These are phyloP conservation scores for Semicossyphus pulcher DNA, from an alignment of 2,113 vertebrate genomes.

Conservation along the genomic window DNA sequence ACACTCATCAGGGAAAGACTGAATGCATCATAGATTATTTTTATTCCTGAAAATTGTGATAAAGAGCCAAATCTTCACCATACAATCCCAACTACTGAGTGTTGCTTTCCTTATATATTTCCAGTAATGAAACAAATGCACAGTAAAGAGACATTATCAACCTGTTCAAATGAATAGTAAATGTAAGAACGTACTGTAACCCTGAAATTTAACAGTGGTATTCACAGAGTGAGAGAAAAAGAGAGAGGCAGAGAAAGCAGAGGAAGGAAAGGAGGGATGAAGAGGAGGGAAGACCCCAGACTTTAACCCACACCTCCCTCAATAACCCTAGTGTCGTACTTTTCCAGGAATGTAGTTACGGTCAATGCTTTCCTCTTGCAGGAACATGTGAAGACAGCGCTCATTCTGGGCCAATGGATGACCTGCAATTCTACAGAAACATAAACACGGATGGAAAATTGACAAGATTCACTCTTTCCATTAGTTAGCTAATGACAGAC, in stretches of 20 bases:
- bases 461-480: neutral
- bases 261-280: slow-evolving; percentile 35
- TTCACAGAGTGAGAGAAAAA: slow-evolving; percentile 58
- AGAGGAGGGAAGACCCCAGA: slow-evolving; percentile 71
- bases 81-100: slow-evolving; percentile 26
- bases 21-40: slow-evolving; percentile 11
- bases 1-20: slow-evolving; percentile 31
- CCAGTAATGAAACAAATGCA: slow-evolving; percentile 61
- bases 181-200: slow-evolving; percentile 30
- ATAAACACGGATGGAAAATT: slow-evolving; percentile 5
- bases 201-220: slow-evolving; percentile 52
- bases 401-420: slow-evolving; percentile 99
- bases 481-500: neutral
- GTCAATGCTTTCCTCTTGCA: slow-evolving; percentile 98
- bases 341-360: slow-evolving; percentile 99
- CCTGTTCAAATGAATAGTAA: slow-evolving; percentile 23
- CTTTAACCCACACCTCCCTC: slow-evolving; percentile 51
- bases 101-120: slow-evolving; percentile 26
- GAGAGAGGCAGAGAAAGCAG: slow-evolving; percentile 25
- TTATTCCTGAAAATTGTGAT: slow-evolving; percentile 25
- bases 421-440: slow-evolving; percentile 92
- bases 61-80: slow-evolving; percentile 39
- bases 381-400: slow-evolving; percentile 99
- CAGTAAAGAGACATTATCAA: slow-evolving; percentile 17
- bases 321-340: slow-evolving; percentile 93